Percentiles rank a stretch among this genome's conserved stretches.
Conservation (phyloP, 1,140 invertebrate species). For the Pissodes strobi region DNA sequence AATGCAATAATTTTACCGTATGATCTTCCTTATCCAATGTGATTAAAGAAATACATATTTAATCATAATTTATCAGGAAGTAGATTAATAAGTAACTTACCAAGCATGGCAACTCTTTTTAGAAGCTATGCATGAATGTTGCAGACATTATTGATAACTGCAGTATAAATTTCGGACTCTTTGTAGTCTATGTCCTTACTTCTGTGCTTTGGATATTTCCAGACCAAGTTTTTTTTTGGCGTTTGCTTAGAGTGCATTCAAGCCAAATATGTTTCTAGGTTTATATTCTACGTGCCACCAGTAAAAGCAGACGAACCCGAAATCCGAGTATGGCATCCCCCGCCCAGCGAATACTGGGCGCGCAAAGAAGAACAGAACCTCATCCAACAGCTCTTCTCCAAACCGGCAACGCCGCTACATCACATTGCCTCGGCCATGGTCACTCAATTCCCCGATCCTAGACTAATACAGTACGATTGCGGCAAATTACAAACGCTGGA, state of each 20-base stretch:
- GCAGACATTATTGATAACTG: constrained; percentile 2
- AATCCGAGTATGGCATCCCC: constrained; percentile 72
- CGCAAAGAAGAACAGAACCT: constrained; percentile 57
- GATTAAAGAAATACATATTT: not conserved
- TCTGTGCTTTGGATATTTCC: not conserved
- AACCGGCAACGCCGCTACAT: constrained; percentile 67
- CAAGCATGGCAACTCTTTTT: not conserved
- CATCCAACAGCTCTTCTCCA: constrained; percentile 60
- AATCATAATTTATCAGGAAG: constrained; percentile 1
- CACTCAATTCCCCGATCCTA: constrained; percentile 94
- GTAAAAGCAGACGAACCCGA: constrained; percentile 67
- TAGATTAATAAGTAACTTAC: constrained; percentile 1
- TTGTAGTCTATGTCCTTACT: too few relatives aligned
- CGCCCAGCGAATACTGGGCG: constrained; percentile 64
- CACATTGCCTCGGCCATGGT: constrained; percentile 74
- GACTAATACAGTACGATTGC: constrained; percentile 98
- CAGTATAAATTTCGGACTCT: too few relatives aligned
- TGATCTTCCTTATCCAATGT: constrained; percentile 8
- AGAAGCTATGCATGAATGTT: not conserved
- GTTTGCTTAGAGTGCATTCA: too few relatives aligned
- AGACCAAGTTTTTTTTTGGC: too few relatives aligned
- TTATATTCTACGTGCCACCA: constrained; percentile 72
- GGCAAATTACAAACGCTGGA: constrained; percentile 88
- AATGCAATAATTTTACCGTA: not conserved
- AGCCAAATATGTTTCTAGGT: constrained; percentile 59